Percentiles rank a stretch among this genome's conserved stretches.
phyloP scores from a whole-genome alignment of 2,797 vertebrate genomes.

The Nannoperca obscura region DNA sequence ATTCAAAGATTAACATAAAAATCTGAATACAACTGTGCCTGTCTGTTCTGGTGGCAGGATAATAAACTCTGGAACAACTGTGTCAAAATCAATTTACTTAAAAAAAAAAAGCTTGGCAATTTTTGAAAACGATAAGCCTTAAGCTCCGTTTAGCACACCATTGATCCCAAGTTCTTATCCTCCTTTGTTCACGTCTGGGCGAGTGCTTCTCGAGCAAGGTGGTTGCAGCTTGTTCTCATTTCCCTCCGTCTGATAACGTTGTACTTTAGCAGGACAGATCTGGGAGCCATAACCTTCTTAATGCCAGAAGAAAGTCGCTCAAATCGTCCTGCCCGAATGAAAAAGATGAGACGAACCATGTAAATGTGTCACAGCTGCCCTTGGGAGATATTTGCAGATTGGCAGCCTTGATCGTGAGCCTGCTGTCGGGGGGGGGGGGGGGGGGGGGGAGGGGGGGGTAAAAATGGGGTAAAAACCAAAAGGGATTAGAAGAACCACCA shows the following conservation, averaged over 20 bases:
- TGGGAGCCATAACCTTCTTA: background rate
- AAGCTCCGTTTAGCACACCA: background rate
- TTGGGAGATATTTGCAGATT: constrained; percentile 42
- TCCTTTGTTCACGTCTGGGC: background rate
- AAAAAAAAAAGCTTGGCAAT: too few species aligned
- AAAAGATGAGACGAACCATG: constrained; percentile 51
- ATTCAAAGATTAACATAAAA: background rate
- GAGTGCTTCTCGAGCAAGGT: background rate
- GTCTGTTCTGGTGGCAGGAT: background rate
- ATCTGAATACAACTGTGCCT: too few species aligned
- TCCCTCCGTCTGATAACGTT: background rate
- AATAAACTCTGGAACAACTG: background rate
- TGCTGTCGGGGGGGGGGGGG: constrained; percentile 8
- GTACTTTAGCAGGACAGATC: background rate
- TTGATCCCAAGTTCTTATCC: background rate
- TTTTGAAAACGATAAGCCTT: background rate
- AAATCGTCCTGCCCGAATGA: constrained; percentile 29
- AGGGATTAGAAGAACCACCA: too few species aligned
- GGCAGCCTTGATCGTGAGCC: constrained; percentile 33
- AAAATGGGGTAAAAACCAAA: too few species aligned
- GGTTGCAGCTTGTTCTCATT: background rate
- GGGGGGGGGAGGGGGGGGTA: too few species aligned
- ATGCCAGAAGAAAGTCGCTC: constrained; percentile 38
- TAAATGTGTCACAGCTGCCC: constrained; percentile 54
- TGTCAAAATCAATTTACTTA: background rate